Evolutionary conservation across 2,797 vertebrate genomes (phyloP), one percentile per base, ranked within the genome.

Genomic region (Caiman crocodilus): DNA sequence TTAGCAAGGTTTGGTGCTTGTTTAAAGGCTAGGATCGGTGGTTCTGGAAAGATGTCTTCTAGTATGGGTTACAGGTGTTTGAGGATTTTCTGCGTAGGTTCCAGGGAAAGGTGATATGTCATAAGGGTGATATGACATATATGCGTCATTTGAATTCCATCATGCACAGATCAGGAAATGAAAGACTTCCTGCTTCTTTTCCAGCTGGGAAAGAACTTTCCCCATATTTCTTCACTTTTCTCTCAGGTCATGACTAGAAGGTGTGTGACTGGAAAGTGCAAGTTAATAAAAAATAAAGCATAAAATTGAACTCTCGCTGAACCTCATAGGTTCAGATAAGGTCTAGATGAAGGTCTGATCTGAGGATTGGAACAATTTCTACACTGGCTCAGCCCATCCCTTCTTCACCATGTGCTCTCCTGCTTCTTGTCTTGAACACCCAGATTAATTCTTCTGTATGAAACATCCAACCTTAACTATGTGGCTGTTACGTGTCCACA

Each of bases 261-360:
- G 32, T 42, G 30, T 35, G 35, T 35, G 35, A 69, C 23, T 6
- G 12, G 7, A n/a, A 59, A 32, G 32, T 42, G 30, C 3, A 16
- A 32, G 65, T 26, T 6, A 4, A 1, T 32, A 12, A 13, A 32
- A 77, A 60, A 59, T 7, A 15, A 10, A 35, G 58, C 65, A 50
- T 42, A 59, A 71, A 2, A 18, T 59, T 71, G 60, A 32, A 67
- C 77, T 64, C 21, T 20, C 0, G 8, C 7, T 2, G 0, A 63
- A 16, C 57, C 14, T 25, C n/a, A 0, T 26, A 59, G 35, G 42
- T 67, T 58, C n/a, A 14, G 0, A 60, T 14, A 0, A 1, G 60
- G 17, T 81, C 20, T 59, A 50, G 67, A 78, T 16, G 1, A 42
- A 76, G 25, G 57, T 17, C 74, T 75, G 60, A 42, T 60, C 71